Percentiles rank a stretch among this genome's conserved stretches.
phyloP scores from a whole-genome alignment of 35 echinoderm and acorn worm species.

The Hemicentrotus pulcherrimus region DNA sequence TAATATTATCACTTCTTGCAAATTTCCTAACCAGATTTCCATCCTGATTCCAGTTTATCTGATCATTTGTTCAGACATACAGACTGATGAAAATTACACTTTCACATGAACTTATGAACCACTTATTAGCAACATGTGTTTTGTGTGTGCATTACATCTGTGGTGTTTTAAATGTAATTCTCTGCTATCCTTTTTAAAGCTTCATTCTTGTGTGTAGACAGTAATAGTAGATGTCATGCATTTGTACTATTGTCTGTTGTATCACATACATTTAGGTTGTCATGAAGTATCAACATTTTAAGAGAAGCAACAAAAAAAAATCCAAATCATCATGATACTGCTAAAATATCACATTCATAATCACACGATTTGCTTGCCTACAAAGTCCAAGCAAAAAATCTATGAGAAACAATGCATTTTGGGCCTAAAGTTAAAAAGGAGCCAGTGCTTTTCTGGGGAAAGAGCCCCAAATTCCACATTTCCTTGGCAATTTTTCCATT shows the following conservation, averaged over 20 bases:
- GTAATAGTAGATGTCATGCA: no score
- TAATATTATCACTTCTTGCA: slow-evolving; percentile 4
- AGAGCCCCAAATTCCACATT: slow-evolving; percentile 9
- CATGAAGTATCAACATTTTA: no score
- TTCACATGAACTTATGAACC: background rate
- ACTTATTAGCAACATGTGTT: background rate
- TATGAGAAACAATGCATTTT: background rate
- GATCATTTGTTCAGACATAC: background rate
- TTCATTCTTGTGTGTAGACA: no score
- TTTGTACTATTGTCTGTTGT: background rate
- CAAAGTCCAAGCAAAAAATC: background rate
- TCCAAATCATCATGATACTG: background rate
- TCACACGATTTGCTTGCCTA: background rate
- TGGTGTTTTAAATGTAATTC: no score
- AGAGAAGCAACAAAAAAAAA: background rate
- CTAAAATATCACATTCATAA: background rate
- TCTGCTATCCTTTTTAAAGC: no score
- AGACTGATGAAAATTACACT: background rate
- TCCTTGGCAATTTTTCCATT: slow-evolving; percentile 5
- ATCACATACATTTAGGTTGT: background rate
- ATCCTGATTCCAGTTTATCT: background rate
- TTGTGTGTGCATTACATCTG: no score
- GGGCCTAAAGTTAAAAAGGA: background rate
- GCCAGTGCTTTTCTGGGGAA: background rate
- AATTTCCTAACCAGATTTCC: background rate